phyloP scores from a whole-genome alignment of 2,888 invertebrate species.

The Hyposoter dolosus region DNA sequence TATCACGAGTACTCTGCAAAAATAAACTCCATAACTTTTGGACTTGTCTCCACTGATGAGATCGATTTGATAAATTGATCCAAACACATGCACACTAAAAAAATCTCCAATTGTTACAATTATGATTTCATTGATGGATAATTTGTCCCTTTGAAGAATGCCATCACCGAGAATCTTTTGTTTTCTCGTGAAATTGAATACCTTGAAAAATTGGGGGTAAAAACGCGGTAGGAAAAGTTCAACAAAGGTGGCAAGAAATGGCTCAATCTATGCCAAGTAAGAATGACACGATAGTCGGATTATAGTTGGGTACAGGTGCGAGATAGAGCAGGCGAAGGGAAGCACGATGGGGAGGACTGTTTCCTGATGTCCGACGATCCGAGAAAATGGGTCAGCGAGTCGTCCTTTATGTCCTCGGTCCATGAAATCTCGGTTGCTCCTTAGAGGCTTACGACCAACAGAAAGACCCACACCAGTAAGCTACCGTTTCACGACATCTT shows the following conservation, averaged over 20 bases:
- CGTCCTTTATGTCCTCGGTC: slow-evolving; percentile 64
- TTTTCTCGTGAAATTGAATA: background rate
- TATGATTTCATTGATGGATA: background rate
- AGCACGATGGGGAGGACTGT: slow-evolving; percentile 1
- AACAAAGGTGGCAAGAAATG: slow-evolving; percentile 43
- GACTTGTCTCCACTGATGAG: background rate
- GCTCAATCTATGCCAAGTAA: slow-evolving; percentile 35
- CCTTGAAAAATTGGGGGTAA: slow-evolving; percentile 1
- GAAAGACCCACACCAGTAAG: slow-evolving; percentile 54
- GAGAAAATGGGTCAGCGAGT: slow-evolving; percentile 61
- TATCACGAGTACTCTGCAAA: background rate
- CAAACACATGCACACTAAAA: background rate
- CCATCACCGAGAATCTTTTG: background rate
- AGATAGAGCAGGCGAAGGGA: slow-evolving; percentile 13
- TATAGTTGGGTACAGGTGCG: slow-evolving; percentile 43
- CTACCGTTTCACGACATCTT: slow-evolving; percentile 39
- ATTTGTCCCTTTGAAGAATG: background rate
- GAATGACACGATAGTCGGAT: slow-evolving; percentile 20
- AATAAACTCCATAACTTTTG: background rate
- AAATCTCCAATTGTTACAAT: background rate
- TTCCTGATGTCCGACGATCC: slow-evolving; percentile 50
- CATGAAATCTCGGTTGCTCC: slow-evolving; percentile 64
- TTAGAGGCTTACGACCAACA: slow-evolving; percentile 65
- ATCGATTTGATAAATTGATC: no score
- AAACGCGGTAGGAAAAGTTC: slow-evolving; percentile 24